Evolutionary conservation across 2,113 vertebrate species (phyloP).

Genomic region (Thomomys bottae): DNA sequence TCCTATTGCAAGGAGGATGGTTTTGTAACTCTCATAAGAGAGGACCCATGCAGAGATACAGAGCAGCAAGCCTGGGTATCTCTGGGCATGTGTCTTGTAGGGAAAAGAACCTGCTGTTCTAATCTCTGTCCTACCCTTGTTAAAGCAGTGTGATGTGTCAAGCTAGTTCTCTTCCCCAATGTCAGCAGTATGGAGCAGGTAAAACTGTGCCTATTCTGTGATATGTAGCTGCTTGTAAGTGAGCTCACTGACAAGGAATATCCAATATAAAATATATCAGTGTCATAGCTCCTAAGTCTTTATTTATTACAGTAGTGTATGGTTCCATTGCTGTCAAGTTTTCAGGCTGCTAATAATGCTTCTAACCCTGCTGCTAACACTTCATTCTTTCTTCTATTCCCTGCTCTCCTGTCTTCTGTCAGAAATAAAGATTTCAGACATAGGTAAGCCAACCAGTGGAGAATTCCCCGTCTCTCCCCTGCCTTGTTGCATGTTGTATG

Average conservation of each 20-base stretch:
- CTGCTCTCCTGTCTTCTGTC: slow-evolving; percentile 91
- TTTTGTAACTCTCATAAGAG: not conserved
- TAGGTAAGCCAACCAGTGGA: slow-evolving; percentile 94
- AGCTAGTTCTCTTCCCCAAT: slow-evolving; percentile 13
- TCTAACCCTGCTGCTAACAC: slow-evolving; percentile 87
- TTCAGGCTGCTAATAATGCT: slow-evolving; percentile 88
- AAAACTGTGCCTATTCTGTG: slow-evolving; percentile 65
- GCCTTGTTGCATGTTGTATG: slow-evolving; percentile 85
- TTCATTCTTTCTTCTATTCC: slow-evolving; percentile 88
- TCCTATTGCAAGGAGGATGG: not conserved
- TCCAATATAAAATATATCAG: slow-evolving; percentile 82
- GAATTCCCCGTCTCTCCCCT: slow-evolving; percentile 81
- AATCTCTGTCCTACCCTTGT: not conserved
- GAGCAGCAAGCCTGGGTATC: not conserved
- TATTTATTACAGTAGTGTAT: slow-evolving; percentile 85
- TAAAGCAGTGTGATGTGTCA: slow-evolving; percentile 45
- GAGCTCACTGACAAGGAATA: slow-evolving; percentile 82
- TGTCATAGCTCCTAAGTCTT: slow-evolving; percentile 84
- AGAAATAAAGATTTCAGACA: slow-evolving; percentile 99
- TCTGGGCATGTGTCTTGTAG: not conserved
- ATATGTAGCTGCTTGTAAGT: slow-evolving; percentile 68
- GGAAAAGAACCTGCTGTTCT: fast-evolving
- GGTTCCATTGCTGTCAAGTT: slow-evolving; percentile 85
- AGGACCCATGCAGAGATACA: not conserved
- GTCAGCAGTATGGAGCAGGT: slow-evolving; percentile 56